Base-by-base conservation (phyloP, 2,113 vertebrate species). In the Mormyrus iriodes region DNA sequence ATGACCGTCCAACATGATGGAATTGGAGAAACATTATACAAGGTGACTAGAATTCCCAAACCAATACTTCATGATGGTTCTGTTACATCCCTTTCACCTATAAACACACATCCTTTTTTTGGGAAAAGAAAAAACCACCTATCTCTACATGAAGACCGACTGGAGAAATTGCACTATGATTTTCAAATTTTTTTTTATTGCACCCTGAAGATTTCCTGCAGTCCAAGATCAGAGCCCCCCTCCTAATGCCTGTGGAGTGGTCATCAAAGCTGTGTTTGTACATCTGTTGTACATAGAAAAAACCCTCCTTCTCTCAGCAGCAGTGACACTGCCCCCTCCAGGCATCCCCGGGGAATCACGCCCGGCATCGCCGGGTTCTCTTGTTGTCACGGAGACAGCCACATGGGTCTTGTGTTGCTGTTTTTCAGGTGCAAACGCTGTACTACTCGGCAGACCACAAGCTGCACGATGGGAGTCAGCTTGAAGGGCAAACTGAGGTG, bases 361-460 rank as follows among this genome's bases (percentile, higher is more conserved):
- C 91, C 89, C 85, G 58, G 87, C 90, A 42, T 90, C 65, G 86
- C 91, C 87, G 92, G 93, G 95, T 92, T 89, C 94, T 92, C 49
- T 91, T 94, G 96, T 95, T 97, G 96, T 96, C 93, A 91, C 96
- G 97, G 96, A 97, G 96, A 97, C 95, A 92, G 97, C 98, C 97
- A 99, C 97, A 98, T 99, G 97, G 97, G 97, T 99, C 97, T 97
- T 98, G 97, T 99, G 96, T 95, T 96, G 51, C 79, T 89, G 88
- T 99, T 96, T 99, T 99, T 92, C 98, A 99, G 98, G 98, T 99
- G 96, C 98, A 99, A 98, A 99, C 96, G 95, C 97, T 99, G 97
- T 99, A 99, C 98, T 99, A 99, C 97, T 99, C 98, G 96, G 97
- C 98, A 94, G 98, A 99, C 97, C 98, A 99, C 97, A 99, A 99